A percentile compares a stretch with the other conserved stretches of the same genome.
Conservation (phyloP, 2,888 invertebrate genomes). For the Zaprionus bogoriensis region DNA sequence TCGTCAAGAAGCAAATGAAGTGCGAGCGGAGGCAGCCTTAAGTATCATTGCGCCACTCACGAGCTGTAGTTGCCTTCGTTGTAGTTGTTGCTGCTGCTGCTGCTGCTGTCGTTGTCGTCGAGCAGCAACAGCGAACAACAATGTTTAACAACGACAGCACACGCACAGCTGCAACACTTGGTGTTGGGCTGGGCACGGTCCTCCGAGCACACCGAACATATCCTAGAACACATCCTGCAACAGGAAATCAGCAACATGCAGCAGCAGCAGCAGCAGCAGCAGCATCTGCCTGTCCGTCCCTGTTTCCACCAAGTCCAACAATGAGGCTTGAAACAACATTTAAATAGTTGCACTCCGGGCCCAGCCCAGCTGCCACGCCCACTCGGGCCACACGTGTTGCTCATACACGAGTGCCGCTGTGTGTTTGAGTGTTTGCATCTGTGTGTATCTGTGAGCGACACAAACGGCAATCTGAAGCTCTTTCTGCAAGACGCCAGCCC, state of each 20-base stretch:
- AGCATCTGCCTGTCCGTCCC: not conserved
- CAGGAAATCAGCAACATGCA: slow-evolving; percentile 56
- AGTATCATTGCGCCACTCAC: slow-evolving; percentile 58
- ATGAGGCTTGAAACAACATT: slow-evolving; percentile 57
- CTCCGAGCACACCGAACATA: slow-evolving; percentile 39
- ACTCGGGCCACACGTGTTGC: slow-evolving; percentile 23
- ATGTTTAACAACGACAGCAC: slow-evolving; percentile 33
- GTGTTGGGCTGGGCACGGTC: too few relatives aligned
- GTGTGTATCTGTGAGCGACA: not conserved
- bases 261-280: slow-evolving; percentile 16
- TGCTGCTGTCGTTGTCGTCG: slow-evolving; percentile 24
- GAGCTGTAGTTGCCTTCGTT: slow-evolving; percentile 21
- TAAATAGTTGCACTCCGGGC: slow-evolving; percentile 53
- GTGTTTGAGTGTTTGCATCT: not conserved
- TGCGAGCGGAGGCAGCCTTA: slow-evolving; percentile 32
- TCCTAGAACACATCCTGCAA: slow-evolving; percentile 69
- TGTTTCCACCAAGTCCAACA: not conserved
- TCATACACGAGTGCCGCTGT: not conserved
- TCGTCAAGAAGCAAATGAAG: slow-evolving; percentile 63
- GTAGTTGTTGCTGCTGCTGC: slow-evolving; percentile 14
- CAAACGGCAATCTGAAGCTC: not conserved
- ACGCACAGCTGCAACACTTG: slow-evolving; percentile 3
- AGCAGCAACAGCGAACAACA: too few relatives aligned
- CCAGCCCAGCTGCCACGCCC: slow-evolving; percentile 7
- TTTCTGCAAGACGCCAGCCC: not conserved